phyloP scores from a whole-genome alignment of 2,888 invertebrate genomes.

The Mythimna lalbum region DNA sequence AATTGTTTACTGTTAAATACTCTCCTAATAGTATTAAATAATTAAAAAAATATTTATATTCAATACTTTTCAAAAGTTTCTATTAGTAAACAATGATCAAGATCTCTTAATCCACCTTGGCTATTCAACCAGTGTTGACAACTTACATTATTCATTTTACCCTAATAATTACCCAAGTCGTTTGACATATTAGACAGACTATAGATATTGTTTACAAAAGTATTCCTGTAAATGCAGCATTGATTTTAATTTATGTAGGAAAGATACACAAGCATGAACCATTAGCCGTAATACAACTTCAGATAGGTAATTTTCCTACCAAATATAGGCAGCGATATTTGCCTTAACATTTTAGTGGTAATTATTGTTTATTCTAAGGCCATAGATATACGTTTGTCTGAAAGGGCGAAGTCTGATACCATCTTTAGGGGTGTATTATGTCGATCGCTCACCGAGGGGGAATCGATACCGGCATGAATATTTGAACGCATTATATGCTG shows the following conservation, averaged over 20 bases:
- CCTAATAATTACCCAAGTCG: too few relatives aligned
- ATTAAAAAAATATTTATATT: too few relatives aligned
- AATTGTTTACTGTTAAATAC: too few relatives aligned
- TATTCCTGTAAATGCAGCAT: not conserved
- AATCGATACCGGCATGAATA: constrained; percentile 88
- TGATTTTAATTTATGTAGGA: constrained; percentile 31
- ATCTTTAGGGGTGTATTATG: constrained; percentile 86
- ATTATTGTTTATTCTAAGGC: constrained; percentile 73
- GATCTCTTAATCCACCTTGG: too few relatives aligned
- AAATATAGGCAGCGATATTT: constrained; percentile 60
- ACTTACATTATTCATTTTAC: too few relatives aligned
- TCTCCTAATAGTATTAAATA: too few relatives aligned
- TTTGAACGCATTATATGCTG: constrained; percentile 82
- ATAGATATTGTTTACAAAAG: constrained; percentile 9
- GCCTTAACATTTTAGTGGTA: constrained; percentile 58
- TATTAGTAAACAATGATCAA: too few relatives aligned
- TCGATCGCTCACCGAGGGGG: constrained; percentile 64
- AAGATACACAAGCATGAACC: constrained; percentile 9
- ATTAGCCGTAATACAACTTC: constrained; percentile 47
- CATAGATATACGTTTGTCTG: constrained; percentile 75
- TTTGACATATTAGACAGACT: too few relatives aligned
- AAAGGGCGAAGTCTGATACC: constrained; percentile 86
- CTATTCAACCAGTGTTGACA: too few relatives aligned
- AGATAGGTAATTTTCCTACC: constrained; percentile 50
- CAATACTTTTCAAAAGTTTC: too few relatives aligned